Percentiles rank a stretch among this genome's conserved stretches.
Evolutionary conservation across 2,888 invertebrate species (phyloP).

Genomic region (Trichopoda pennipes): DNA sequence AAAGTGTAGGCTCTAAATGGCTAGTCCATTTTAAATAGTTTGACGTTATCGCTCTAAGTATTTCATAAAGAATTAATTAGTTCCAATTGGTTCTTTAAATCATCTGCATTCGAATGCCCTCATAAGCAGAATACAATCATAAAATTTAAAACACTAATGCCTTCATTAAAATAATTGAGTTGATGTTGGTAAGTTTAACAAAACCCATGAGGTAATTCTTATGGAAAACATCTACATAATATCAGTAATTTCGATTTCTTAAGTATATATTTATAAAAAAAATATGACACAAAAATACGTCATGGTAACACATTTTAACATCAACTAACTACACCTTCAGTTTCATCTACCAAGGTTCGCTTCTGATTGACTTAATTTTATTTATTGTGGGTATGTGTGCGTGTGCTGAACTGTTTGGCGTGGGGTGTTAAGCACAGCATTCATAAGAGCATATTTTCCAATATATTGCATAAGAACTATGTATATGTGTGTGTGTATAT

Average conservation of each 20-base stretch:
- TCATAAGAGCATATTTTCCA: conserved; percentile 63
- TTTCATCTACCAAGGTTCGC: conserved; percentile 18
- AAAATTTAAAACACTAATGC: no score
- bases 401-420: conserved; percentile 1
- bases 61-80: no score
- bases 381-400: conserved; percentile 22
- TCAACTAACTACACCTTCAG: no score
- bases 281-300: neutral
- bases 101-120: no score
- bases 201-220: neutral
- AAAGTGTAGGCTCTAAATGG: no score
- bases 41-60: no score
- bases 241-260: neutral
- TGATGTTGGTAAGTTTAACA: no score
- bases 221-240: neutral
- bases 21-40: no score
- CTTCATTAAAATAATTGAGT: no score
- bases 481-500: neutral
- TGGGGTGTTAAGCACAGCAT: conserved; percentile 42
- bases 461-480: conserved; percentile 34
- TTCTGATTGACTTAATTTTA: conserved; percentile 17
- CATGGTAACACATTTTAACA: no score
- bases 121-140: no score
- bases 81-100: no score
- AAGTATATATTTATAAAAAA: conserved; percentile 23